These are phyloP conservation scores for Biston betularia DNA, from an alignment of 2,888 invertebrate species.

Conservation along the genomic window DNA sequence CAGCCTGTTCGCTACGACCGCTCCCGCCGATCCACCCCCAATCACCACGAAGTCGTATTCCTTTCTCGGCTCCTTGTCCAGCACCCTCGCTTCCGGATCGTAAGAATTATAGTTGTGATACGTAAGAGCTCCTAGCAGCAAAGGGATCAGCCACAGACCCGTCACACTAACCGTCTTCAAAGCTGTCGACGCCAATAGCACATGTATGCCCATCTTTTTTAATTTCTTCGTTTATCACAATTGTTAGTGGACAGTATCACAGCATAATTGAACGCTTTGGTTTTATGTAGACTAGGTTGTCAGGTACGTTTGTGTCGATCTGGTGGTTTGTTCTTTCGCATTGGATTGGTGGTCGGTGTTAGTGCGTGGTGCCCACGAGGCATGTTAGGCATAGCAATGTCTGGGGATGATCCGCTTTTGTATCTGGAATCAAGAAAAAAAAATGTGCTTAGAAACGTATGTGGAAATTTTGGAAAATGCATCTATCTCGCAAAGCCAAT, in stretches of 20 bases:
- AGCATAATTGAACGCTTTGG: slow-evolving; percentile 55
- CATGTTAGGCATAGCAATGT: slow-evolving; percentile 74
- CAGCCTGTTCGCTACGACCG: slow-evolving; percentile 93
- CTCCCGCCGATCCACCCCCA: slow-evolving; percentile 96
- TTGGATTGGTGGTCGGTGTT: slow-evolving; percentile 58
- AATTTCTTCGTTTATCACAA: slow-evolving; percentile 45
- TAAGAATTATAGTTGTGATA: slow-evolving; percentile 92
- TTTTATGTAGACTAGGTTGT: slow-evolving; percentile 58
- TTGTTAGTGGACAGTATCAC: slow-evolving; percentile 55
- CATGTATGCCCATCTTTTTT: slow-evolving; percentile 89
- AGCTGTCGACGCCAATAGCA: slow-evolving; percentile 91
- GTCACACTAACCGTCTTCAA: slow-evolving; percentile 92
- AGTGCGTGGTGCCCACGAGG: slow-evolving; percentile 56
- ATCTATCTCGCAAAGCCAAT: no score
- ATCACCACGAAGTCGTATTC: slow-evolving; percentile 95
- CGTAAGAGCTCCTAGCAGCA: slow-evolving; percentile 92
- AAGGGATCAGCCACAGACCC: slow-evolving; percentile 93
- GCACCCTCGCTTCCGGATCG: slow-evolving; percentile 92
- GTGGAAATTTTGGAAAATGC: no score
- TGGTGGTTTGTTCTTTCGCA: slow-evolving; percentile 78
- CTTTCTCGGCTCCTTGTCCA: slow-evolving; percentile 89
- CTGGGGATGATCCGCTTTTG: slow-evolving; percentile 51
- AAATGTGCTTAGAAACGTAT: not conserved
- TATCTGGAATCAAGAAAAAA: slow-evolving; percentile 60
- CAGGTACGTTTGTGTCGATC: slow-evolving; percentile 61